Evolutionary conservation across 2,888 invertebrate genomes (phyloP), one percentile per base, ranked within the genome.

Genomic region (Caenorhabditis sulstoni): DNA sequence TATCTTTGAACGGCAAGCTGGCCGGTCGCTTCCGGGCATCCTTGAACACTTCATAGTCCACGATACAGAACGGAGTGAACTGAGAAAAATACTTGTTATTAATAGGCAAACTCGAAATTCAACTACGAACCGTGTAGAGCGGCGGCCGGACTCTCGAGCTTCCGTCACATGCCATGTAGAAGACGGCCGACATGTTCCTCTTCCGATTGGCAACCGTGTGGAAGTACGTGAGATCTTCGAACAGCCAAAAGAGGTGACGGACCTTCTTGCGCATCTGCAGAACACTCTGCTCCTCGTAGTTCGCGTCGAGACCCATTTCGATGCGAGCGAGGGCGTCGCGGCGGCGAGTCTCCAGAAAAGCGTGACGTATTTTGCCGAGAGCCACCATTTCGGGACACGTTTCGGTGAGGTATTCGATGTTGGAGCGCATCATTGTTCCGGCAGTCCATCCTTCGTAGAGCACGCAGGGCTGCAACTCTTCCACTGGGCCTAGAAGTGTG

Each of bases 401-500:
- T 3, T 41, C 41, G 7, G 14, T 11, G 41, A 41, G 41, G 41
- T 29, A 29, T 7, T 29, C 22, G 16, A 16, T 47, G 8, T 3
- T 47, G 14, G 4, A 47, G 18, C 16, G 16, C 18, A 9, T 14
- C 22, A 3, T 22, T 8, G 49, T 49, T 3, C 9, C 20, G 22
- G 20, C 11, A 49, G 58, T 37, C 76, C 76, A 77, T 18, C 76
- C 76, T 23, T 68, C 76, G 59, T 77, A 77, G 14, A 57, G 22
- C 1, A 70, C 52, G n/a, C n/a, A n/a, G n/a, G n/a, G n/a, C 1
- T 1, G n/a, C 52, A 52, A 1, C 3, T 52, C 14, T 41, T 49
- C 29, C 4, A 29, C 3, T 7, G 29, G 29, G 29, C 29, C 29
- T 3, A 5, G 7, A 3, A 5, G 29, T 5, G 29, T 29, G 29